Evolutionary conservation across 1,140 invertebrate species (phyloP).

Genomic region (Calephelis virginiensis): DNA sequence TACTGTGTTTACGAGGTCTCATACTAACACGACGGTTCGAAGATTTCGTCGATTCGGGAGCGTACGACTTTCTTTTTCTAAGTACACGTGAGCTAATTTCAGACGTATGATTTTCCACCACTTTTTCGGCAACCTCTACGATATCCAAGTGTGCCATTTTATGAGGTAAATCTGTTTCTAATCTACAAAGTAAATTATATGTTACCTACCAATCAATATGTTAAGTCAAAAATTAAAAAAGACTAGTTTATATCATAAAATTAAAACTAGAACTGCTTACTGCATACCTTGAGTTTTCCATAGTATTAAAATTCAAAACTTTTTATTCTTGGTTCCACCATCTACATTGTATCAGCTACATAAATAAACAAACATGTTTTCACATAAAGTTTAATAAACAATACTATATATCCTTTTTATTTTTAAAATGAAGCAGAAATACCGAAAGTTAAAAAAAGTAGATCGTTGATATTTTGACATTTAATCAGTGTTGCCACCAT

Average conservation of each 20-base stretch:
- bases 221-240: not conserved
- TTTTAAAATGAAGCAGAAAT: no score
- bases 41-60: constrained; percentile 51
- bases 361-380: not conserved
- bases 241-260: not conserved
- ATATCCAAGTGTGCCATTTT: constrained; percentile 70
- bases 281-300: no score
- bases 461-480: no score
- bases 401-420: no score
- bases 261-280: no score
- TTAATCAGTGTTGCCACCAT: no score
- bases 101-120: constrained; percentile 23
- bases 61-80: constrained; percentile 60
- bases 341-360: constrained; percentile 9
- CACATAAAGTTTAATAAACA: not conserved
- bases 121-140: constrained; percentile 57
- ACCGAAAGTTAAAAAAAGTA: no score
- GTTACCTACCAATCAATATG: not conserved
- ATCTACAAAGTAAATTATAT: constrained; percentile 40
- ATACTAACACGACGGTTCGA: constrained; percentile 65
- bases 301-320: not conserved
- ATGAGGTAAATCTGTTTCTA: constrained; percentile 56
- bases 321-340: constrained; percentile 26
- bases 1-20: constrained; percentile 59
- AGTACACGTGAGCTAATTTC: constrained; percentile 50